Evolutionary conservation across 2,113 vertebrate genomes (phyloP).

Genomic region (Heloderma charlesbogerti): DNA sequence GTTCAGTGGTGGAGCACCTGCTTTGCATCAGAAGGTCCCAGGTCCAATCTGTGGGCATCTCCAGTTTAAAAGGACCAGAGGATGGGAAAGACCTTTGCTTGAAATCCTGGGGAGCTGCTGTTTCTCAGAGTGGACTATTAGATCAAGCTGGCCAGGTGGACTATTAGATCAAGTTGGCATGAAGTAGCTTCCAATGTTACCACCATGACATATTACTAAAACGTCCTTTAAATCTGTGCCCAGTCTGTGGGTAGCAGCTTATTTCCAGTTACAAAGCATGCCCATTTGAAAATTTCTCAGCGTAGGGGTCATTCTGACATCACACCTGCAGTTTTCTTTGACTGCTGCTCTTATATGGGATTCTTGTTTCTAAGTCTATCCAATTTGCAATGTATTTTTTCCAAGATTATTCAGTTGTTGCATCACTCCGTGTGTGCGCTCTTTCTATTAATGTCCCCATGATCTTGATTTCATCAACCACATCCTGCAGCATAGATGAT

Average conservation of each 20-base stretch:
- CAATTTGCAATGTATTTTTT: not conserved
- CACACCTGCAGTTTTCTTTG: not conserved
- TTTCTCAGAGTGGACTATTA: not conserved
- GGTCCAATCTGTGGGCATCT: not conserved
- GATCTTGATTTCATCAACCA: constrained; percentile 6
- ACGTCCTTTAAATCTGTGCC: not conserved
- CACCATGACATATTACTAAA: not conserved
- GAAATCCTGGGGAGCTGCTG: not conserved
- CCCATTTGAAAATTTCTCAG: not conserved
- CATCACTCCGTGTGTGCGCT: not conserved
- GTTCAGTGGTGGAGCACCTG: not conserved
- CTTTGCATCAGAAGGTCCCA: not conserved
- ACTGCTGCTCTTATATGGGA: not conserved
- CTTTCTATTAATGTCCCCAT: constrained; percentile 4
- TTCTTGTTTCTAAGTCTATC: not conserved
- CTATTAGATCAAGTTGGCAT: not conserved
- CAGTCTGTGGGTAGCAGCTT: not conserved
- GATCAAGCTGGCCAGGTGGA: not conserved
- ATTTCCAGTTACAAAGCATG: not conserved
- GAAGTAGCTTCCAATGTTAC: not conserved
- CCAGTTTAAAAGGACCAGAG: not conserved
- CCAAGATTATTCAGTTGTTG: not conserved
- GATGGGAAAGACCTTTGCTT: not conserved
- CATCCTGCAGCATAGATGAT: not conserved
- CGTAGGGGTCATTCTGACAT: not conserved